These are phyloP conservation scores for Scaptomyza cyrtandrae DNA, from an alignment of 2,888 invertebrate genomes.

Conservation along the genomic window DNA sequence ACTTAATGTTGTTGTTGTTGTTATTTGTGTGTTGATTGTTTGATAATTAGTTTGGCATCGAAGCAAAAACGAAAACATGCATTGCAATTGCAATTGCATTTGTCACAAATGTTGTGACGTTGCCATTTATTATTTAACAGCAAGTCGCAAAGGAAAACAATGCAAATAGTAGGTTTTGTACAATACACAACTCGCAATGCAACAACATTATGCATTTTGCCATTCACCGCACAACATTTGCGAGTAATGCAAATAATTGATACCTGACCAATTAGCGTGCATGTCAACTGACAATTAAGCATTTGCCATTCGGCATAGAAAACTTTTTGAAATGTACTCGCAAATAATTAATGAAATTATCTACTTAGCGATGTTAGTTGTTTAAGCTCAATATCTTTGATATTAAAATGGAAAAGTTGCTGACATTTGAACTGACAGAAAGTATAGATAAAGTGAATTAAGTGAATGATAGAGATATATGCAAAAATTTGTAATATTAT, in stretches of 20 bases:
- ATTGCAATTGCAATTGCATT: constrained; percentile 19
- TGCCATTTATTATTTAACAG: constrained; percentile 37
- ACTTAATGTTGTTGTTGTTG: neutral
- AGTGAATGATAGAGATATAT: too few relatives aligned
- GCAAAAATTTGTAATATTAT: too few relatives aligned
- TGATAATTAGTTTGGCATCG: constrained; percentile 56
- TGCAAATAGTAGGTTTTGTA: constrained; percentile 4
- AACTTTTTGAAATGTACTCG: constrained; percentile 22
- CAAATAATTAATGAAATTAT: constrained; percentile 47
- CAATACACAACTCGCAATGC: constrained; percentile 27
- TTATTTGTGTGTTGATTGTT: constrained; percentile 43
- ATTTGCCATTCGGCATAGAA: constrained; percentile 47
- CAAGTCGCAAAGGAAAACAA: constrained; percentile 32
- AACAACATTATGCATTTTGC: constrained; percentile 15
- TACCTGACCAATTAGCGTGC: constrained; percentile 54
- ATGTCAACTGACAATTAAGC: constrained; percentile 56
- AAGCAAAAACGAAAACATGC: constrained; percentile 11
- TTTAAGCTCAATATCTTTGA: too few relatives aligned
- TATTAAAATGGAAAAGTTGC: too few relatives aligned
- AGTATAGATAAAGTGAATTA: too few relatives aligned
- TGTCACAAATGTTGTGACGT: constrained; percentile 32
- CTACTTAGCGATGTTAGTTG: constrained; percentile 3
- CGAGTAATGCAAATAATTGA: constrained; percentile 67
- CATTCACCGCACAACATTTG: constrained; percentile 41
- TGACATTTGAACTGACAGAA: too few relatives aligned